Conservation (phyloP, 2,888 invertebrate species). For the Eumacrocentrus americanus region DNA sequence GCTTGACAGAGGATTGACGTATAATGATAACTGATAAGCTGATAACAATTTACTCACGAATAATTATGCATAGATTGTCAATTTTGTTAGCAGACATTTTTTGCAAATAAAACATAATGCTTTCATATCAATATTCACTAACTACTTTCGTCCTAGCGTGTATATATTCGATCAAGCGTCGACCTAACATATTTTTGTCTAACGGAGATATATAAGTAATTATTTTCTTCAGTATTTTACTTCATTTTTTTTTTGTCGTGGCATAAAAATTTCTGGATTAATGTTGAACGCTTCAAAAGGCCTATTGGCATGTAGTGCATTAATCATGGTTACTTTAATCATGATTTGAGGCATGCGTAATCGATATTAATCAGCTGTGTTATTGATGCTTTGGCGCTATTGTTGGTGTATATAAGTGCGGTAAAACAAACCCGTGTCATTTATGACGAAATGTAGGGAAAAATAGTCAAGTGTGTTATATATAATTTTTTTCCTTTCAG, state of each 20-base stretch:
- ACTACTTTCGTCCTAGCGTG: conserved; percentile 46
- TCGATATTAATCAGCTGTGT: conserved; percentile 8
- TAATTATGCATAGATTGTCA: conserved; percentile 50
- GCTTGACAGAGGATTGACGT: conserved; percentile 51
- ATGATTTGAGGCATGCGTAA: conserved; percentile 12
- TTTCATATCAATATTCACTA: conserved; percentile 56
- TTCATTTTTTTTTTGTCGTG: not conserved
- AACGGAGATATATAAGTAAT: not conserved
- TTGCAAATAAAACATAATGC: conserved; percentile 58
- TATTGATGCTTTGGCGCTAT: not conserved
- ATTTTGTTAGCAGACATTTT: conserved; percentile 44
- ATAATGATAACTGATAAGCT: too few species aligned
- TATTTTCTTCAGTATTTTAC: conserved; percentile 1
- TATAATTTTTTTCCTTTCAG: conserved; percentile 64
- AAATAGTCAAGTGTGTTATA: conserved; percentile 32
- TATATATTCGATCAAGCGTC: too few species aligned
- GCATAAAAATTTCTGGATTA: not conserved
- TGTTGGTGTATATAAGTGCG: not conserved
- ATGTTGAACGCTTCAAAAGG: not conserved
- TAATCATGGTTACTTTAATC: not conserved
- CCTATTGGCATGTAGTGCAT: conserved; percentile 6
- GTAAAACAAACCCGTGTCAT: not conserved
- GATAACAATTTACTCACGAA: conserved; percentile 38
- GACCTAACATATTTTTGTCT: too few species aligned
- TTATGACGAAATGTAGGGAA: not conserved